Base-by-base conservation (phyloP, 30 jellyfish, hydroid and myxozoan genomes). In the Cassiopea andromeda region DNA sequence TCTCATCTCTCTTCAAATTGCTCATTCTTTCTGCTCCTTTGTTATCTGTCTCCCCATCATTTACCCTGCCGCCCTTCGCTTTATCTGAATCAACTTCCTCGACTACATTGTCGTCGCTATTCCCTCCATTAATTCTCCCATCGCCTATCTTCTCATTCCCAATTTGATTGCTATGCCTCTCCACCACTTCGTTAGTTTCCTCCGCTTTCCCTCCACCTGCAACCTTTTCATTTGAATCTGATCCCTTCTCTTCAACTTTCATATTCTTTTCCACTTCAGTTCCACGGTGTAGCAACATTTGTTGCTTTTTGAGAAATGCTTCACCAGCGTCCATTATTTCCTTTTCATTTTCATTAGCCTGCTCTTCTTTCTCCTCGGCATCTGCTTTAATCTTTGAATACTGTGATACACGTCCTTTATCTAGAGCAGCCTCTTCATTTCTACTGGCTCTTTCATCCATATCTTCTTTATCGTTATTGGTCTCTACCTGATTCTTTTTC, bases 241-340 rank as follows among this genome's bases (percentile, higher is more conserved):
- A 54, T 54, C 12, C 64, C 7, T 10, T 54, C 64, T 54, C 64
- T 16, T 50, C 79, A 17, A 38, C 43, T 70, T 76, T 19, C 38
- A 59, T 46, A 27, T 50, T 18, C 2, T 2, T 68, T 6, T 49
- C 54, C 77, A 44, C 43, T 77, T 86, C 47, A 48, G 49, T 27
- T 19, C 48, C 49, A 45, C 86, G 59, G 86, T 75, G 89, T 84
- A 86, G 46, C 54, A 86, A 67, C 50, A 75, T 83, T 58, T 86
- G 93, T 44, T 86, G 93, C 77, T 50, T 76, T 48, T 58, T 75
- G 44, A 86, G 67, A 44, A 86, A 75, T 46, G 89, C 49, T n/a
- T 80, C 69, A 7, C 89, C 93, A 4, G 64, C 44, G 67, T 75
- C 87, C 16, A 15, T 27, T 27, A 27, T 61, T 6, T 61, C 84